Evolutionary conservation across 2,888 invertebrate species (phyloP).

Genomic region (Eudemis profundana): DNA sequence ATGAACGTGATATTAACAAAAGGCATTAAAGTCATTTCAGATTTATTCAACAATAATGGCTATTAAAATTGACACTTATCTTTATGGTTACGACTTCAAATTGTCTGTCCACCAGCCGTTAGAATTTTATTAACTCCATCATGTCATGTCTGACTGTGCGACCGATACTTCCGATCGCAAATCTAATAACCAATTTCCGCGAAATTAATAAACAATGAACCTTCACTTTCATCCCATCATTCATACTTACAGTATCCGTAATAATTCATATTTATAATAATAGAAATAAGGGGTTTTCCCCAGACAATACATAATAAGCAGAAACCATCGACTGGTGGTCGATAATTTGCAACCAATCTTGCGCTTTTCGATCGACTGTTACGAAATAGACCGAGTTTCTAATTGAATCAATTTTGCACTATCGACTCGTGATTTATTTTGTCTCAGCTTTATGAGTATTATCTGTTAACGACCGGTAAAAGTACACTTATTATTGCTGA

Average conservation of each 20-base stretch:
- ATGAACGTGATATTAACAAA: too few species aligned
- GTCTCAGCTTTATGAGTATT: slow-evolving; percentile 15
- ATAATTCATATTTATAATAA: too few species aligned
- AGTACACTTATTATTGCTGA: not conserved
- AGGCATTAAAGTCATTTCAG: too few species aligned
- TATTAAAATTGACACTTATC: too few species aligned
- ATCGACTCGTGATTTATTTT: slow-evolving; percentile 27
- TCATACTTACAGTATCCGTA: slow-evolving; percentile 28
- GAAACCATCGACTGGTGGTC: slow-evolving; percentile 34
- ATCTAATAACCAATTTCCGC: slow-evolving; percentile 7
- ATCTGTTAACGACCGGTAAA: not conserved
- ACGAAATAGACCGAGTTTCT: slow-evolving; percentile 40
- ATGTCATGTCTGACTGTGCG: too few species aligned
- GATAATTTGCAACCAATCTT: slow-evolving; percentile 44
- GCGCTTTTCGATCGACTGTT: slow-evolving; percentile 38
- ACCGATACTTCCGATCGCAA: slow-evolving; percentile 2
- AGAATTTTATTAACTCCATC: too few species aligned
- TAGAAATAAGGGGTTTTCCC: slow-evolving; percentile 46
- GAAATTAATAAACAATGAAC: not conserved
- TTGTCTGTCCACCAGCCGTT: too few species aligned
- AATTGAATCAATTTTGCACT: slow-evolving; percentile 43
- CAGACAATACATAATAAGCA: slow-evolving; percentile 44
- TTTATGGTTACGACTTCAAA: too few species aligned
- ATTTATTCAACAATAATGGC: too few species aligned
- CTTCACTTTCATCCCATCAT: slow-evolving; percentile 36